A percentile compares a stretch with the other conserved stretches of the same genome.
These are phyloP conservation scores for Drosophila nigricruria DNA, from an alignment of 2,888 invertebrate species.

Conservation along the genomic window DNA sequence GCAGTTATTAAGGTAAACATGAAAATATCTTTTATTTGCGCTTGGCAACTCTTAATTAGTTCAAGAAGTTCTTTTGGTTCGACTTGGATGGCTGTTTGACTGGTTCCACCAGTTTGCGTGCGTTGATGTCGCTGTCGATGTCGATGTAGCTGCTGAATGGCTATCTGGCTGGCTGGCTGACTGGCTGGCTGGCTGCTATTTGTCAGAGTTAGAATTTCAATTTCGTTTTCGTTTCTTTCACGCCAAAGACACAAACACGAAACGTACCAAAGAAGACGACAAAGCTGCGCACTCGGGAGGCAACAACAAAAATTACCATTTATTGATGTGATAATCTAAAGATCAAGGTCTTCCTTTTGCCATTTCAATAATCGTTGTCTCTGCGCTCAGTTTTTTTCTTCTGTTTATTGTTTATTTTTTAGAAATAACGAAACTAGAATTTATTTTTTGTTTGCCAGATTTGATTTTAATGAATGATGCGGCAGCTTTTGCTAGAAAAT, in stretches of 20 bases:
- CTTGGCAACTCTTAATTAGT: constrained; percentile 46
- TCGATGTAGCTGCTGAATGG: constrained; percentile 4
- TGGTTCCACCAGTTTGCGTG: constrained; percentile 74
- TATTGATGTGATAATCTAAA: constrained; percentile 80
- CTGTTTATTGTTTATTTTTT: not conserved
- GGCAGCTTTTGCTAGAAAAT: constrained; percentile 22
- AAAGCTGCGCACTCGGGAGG: constrained; percentile 33
- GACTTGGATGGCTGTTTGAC: constrained; percentile 56
- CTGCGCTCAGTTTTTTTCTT: constrained; percentile 10
- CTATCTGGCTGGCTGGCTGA: not conserved
- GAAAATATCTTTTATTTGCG: constrained; percentile 37
- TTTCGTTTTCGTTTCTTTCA: constrained; percentile 60
- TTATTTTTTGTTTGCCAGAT: constrained; percentile 32
- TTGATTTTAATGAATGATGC: constrained; percentile 38
- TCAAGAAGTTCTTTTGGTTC: constrained; percentile 65
- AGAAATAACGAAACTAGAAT: constrained; percentile 69
- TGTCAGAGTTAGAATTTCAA: constrained; percentile 43
- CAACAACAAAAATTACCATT: constrained; percentile 60
- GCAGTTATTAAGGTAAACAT: constrained; percentile 26
- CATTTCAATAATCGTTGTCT: constrained; percentile 59
- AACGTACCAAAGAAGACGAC: constrained; percentile 37
- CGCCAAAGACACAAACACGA: constrained; percentile 52
- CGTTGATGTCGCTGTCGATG: constrained; percentile 17
- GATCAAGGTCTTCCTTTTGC: constrained; percentile 79
- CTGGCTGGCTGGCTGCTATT: constrained; percentile 8